Conservation (phyloP, 2,797 vertebrate species). For the Octomys mimax region DNA sequence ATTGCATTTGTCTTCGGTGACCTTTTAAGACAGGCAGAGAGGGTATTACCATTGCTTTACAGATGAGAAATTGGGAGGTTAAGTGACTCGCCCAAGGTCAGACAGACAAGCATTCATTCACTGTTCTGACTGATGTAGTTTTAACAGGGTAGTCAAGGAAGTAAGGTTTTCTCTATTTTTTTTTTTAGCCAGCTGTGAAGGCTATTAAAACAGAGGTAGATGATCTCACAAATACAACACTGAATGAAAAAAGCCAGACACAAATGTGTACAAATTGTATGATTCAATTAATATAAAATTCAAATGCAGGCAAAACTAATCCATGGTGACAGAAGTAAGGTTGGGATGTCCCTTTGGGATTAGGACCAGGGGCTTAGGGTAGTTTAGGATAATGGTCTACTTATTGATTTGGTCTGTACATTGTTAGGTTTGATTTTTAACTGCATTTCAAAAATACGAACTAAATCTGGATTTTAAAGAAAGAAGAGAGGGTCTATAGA, state of each 20-base stretch:
- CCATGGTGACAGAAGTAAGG: conserved; percentile 22
- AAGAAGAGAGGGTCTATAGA: conserved; percentile 13
- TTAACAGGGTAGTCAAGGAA: conserved; percentile 69
- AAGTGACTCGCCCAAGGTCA: conserved; percentile 81
- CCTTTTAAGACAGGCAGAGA: conserved; percentile 49
- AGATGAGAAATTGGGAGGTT: conserved; percentile 78
- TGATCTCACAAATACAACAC: conserved; percentile 75
- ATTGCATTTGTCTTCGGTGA: conserved; percentile 70
- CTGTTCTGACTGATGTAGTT: conserved; percentile 70
- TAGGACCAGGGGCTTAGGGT: no score
- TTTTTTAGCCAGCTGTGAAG: conserved; percentile 78
- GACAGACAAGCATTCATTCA: conserved; percentile 71
- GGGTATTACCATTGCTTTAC: conserved; percentile 64
- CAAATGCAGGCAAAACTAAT: conserved; percentile 57
- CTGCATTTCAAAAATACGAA: conserved; percentile 29
- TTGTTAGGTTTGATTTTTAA: neutral
- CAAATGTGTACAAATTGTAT: conserved; percentile 31
- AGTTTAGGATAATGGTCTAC: neutral
- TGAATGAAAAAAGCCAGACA: conserved; percentile 77
- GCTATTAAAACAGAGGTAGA: conserved; percentile 78
- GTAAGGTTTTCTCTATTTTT: conserved; percentile 56
- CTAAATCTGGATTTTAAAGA: conserved; percentile 35
- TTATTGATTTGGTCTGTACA: conserved; percentile 18
- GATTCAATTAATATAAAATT: conserved; percentile 69
- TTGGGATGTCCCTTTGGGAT: neutral